Evolutionary conservation across 2,888 invertebrate genomes (phyloP), one percentile per base, ranked within the genome.

Genomic region (Mimachlamys varia): DNA sequence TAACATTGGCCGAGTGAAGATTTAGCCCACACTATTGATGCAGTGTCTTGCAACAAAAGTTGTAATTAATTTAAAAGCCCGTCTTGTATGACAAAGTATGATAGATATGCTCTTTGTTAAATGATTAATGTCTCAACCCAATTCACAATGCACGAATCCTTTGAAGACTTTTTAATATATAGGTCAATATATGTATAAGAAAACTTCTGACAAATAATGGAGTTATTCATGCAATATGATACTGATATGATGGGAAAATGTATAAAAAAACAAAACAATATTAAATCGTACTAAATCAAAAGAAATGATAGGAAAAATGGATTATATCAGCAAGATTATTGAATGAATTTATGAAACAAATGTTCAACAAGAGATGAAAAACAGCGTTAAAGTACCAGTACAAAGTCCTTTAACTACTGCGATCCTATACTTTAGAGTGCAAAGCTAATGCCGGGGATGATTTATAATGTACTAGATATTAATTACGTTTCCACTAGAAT

Each of bases 401-500:
- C 12, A 15, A 33, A 33, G 33, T 1, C 76, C 12, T 27, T 76
- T 27, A 76, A 27, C 33, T 0, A 33, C 10, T 33, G 76, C 76
- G 76, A 76, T 76, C 27, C 22, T 76, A 62, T 62, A 62, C 15
- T 33, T 76, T 76, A 76, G 76, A 76, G 76, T 76, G 76, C 76
- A 76, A 76, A 76, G 27, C 76, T 33, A 76, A 76, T 12, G 33
- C 27, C 76, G 27, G 2, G 27, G 27, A 76, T 33, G 76, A 76
- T 76, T 76, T 76, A 76, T 76, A 76, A 33, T 76, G 76, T 76
- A 12, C 33, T 10, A 76, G 76, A 12, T 76, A 76, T 76, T 76
- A 76, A 76, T 27, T 76, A 76, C 22, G 76, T 76, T 76, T 76
- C 76, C 33, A 76, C 27, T 33, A n/a, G 76, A 76, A 76, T 76